Evolutionary conservation across 2,888 invertebrate genomes (phyloP).

Genomic region (Drosophila ustulata): DNA sequence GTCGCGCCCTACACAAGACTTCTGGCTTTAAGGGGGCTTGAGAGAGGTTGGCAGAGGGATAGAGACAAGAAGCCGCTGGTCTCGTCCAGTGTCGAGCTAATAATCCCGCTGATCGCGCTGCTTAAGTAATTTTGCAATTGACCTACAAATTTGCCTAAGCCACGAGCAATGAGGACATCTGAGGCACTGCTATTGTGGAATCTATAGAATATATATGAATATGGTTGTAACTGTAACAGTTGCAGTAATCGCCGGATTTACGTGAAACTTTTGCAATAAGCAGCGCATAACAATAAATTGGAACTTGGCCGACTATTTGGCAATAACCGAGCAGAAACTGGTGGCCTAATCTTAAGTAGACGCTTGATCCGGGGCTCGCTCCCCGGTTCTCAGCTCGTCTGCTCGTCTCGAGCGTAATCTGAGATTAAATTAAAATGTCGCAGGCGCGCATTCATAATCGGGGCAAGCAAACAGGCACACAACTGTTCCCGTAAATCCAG

Average conservation of each 20-base stretch:
- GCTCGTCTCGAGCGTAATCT: slow-evolving; percentile 55
- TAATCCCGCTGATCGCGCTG: slow-evolving; percentile 42
- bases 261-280: slow-evolving; percentile 74
- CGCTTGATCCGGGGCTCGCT: slow-evolving; percentile 63
- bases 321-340: slow-evolving; percentile 72
- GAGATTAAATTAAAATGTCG: slow-evolving; percentile 82
- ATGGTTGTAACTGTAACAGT: not conserved
- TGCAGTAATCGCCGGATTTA: slow-evolving; percentile 64
- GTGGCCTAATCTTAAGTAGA: slow-evolving; percentile 59
- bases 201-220: too few relatives aligned
- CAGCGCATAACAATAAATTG: slow-evolving; percentile 58
- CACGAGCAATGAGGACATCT: slow-evolving; percentile 1
- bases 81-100: slow-evolving; percentile 28
- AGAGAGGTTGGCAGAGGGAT: slow-evolving; percentile 4
- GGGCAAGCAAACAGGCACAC: slow-evolving; percentile 36
- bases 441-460: slow-evolving; percentile 75
- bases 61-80: not conserved
- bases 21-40: slow-evolving; percentile 55
- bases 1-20: slow-evolving; percentile 44
- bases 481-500: slow-evolving; percentile 52
- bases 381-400: slow-evolving; percentile 39
- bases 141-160: slow-evolving; percentile 73
- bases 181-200: slow-evolving; percentile 22
- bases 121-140: slow-evolving; percentile 71
- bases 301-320: slow-evolving; percentile 63